Conservation (phyloP, 2,113 vertebrate genomes). For the Pollimyrus isidori region DNA sequence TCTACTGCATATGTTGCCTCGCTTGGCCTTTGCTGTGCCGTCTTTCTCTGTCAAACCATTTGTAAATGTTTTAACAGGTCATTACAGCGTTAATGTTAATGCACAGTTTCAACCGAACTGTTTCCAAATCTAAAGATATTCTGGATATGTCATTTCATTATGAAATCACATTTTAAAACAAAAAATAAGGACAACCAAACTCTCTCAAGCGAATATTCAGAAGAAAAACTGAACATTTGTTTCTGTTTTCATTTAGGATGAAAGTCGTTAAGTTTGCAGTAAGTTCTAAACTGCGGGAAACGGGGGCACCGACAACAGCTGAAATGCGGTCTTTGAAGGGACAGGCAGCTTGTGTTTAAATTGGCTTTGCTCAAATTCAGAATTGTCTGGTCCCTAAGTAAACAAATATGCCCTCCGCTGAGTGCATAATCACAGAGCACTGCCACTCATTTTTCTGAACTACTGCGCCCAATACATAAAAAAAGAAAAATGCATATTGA, state of each 20-base stretch:
- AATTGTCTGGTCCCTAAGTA: neutral
- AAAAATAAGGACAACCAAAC: neutral
- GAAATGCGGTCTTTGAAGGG: neutral
- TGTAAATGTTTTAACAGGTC: neutral
- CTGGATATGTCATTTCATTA: neutral
- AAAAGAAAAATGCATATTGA: neutral
- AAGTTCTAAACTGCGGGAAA: neutral
- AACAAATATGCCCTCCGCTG: neutral
- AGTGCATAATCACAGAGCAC: neutral
- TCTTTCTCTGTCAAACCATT: neutral
- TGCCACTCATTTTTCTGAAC: neutral
- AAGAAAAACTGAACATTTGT: neutral
- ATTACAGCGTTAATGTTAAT: neutral
- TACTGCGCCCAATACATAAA: neutral
- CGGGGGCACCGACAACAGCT: neutral
- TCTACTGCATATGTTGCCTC: neutral
- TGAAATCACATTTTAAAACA: neutral
- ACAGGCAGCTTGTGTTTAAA: neutral
- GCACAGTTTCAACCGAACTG: neutral
- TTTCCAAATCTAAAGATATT: neutral
- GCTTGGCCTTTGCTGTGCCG: neutral
- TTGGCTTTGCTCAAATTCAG: neutral
- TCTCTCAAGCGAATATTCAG: neutral
- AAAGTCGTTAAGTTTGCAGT: neutral
- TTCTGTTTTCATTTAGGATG: neutral